Evolutionary conservation across 2,888 invertebrate genomes (phyloP), one percentile per base, ranked within the genome.

Genomic region (Trissolcus brochymenae): DNA sequence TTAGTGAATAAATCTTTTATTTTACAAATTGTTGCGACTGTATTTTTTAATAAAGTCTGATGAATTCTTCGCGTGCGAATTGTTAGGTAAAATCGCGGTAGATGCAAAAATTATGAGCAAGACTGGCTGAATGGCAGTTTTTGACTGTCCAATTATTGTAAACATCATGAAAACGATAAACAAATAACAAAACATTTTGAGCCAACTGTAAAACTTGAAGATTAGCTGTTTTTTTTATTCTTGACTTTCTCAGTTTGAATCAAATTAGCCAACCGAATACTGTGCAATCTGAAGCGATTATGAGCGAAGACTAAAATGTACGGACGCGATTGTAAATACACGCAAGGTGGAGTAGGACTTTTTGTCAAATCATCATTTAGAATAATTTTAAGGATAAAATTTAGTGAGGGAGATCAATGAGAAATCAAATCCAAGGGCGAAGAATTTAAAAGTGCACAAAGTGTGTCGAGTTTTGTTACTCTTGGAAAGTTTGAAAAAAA

Each of bases 251-350:
- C n/a, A 14, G n/a, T 46, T n/a, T 16, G 7, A 25, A 41, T 2
- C n/a, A 14, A 56, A 67, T 59, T 67, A 67, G 53, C 40, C 29
- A 61, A 61, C 55, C 16, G 29, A 61, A 70, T 35, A 35, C 9
- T 11, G 62, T 71, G 57, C 72, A 64, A 72, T 72, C 40, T 64
- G 57, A 59, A 51, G 25, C 11, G 9, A 55, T 13, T 6, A 17
- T 53, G 41, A 1, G 9, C 46, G 25, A 53, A 41, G 40, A 64
- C 21, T 25, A n/a, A 65, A 50, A 19, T 29, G 66, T 17, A 41
- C 13, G 57, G 11, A 51, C 71, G 62, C 71, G 64, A 73, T 46
- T 74, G 74, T 74, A 74, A 74, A 74, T 66, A 74, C 50, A 53
- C 57, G 66, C 74, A 74, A 61, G 35, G 54, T 19, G 25, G 51